Conservation (phyloP, 2,888 invertebrate genomes). For the Eretmocerus hayati region DNA sequence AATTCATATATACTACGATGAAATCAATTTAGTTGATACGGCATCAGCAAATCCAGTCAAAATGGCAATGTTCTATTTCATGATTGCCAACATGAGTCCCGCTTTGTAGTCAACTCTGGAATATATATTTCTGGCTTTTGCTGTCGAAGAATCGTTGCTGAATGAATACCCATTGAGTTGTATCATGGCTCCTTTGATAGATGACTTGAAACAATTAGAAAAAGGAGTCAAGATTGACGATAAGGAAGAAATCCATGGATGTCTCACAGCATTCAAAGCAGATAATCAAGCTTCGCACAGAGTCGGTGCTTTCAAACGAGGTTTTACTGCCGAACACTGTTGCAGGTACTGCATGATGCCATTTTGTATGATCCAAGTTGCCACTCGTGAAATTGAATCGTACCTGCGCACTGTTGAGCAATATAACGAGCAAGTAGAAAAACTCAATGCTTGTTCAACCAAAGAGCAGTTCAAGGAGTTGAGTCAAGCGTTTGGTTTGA, state of each 20-base stretch:
- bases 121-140: slow-evolving; percentile 1
- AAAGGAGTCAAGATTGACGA: background rate
- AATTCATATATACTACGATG: background rate
- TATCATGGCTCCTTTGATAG: background rate
- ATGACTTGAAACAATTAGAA: slow-evolving; percentile 3
- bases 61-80: slow-evolving; percentile 1
- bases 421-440: background rate
- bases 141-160: slow-evolving; percentile 1
- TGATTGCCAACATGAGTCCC: background rate
- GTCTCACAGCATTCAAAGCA: background rate
- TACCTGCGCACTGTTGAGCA: background rate
- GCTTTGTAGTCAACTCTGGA: background rate
- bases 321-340: slow-evolving; percentile 2
- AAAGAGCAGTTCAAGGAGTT: background rate
- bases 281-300: slow-evolving; percentile 5
- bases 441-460: background rate
- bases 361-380: background rate
- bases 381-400: background rate
- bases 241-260: background rate
- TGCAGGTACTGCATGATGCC: slow-evolving; percentile 7
- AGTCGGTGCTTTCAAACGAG: slow-evolving; percentile 5
- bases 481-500: slow-evolving; percentile 1
- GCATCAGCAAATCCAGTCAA: background rate
- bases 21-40: slow-evolving; percentile 1
- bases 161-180: background rate